phyloP scores from a whole-genome alignment of 35 echinoderm and acorn worm species.

The Heliocidaris erythrogramma region DNA sequence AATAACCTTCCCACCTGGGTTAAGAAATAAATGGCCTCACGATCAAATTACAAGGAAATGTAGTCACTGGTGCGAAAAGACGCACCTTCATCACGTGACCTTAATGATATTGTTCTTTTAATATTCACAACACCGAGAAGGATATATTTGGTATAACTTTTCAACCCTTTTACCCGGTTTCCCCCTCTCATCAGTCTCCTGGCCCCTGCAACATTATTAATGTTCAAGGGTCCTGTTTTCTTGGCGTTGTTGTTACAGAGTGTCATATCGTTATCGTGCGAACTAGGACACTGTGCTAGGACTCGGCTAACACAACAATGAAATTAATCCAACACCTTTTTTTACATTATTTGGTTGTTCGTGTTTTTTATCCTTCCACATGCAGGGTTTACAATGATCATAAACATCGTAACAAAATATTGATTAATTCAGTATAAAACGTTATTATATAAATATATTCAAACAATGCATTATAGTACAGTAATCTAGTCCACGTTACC shows the following conservation, averaged over 20 bases:
- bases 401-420: too few relatives aligned
- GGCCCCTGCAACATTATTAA: too few relatives aligned
- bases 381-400: too few relatives aligned
- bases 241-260: too few relatives aligned
- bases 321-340: background rate
- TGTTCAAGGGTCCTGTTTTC: too few relatives aligned
- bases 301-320: background rate
- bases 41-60: slow-evolving; percentile 21
- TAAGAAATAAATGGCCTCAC: background rate
- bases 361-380: too few relatives aligned
- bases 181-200: background rate
- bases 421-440: too few relatives aligned
- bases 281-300: background rate
- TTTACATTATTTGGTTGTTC: too few relatives aligned
- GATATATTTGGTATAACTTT: background rate
- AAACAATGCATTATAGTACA: too few relatives aligned
- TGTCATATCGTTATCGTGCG: too few relatives aligned
- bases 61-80: slow-evolving; percentile 5
- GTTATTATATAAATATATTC: too few relatives aligned
- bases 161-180: background rate
- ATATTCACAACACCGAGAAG: background rate
- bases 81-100: background rate
- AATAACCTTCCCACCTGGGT: background rate
- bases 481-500: too few relatives aligned
- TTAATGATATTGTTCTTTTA: background rate